Conservation (phyloP, 2,113 vertebrate genomes). For the Gambusia holbrooki region DNA sequence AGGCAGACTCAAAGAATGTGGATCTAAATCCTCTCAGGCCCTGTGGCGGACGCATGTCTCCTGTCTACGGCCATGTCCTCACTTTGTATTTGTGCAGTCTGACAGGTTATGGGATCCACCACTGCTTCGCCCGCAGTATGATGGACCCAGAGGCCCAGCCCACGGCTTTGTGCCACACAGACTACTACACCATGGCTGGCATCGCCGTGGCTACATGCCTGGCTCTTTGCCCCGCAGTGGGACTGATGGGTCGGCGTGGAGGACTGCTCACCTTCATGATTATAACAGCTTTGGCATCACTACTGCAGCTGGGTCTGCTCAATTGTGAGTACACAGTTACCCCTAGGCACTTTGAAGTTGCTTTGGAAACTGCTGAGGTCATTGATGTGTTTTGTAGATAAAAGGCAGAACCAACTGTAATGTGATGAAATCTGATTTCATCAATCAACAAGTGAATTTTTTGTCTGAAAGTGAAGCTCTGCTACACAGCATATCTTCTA, state of each 20-base stretch:
- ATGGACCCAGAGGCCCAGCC: constrained; percentile 89
- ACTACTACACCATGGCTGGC: constrained; percentile 93
- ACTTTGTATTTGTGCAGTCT: constrained; percentile 74
- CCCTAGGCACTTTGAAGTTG: background rate
- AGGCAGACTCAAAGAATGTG: constrained; percentile 11
- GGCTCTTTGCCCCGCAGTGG: constrained; percentile 89
- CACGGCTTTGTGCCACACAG: constrained; percentile 84
- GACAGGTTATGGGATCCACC: constrained; percentile 94
- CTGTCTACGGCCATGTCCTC: background rate
- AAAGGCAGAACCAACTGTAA: background rate
- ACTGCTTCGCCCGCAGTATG: constrained; percentile 97
- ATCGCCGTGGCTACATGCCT: constrained; percentile 92
- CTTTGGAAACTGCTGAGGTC: background rate
- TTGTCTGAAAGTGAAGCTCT: background rate
- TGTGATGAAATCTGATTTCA: background rate
- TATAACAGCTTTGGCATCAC: constrained; percentile 92
- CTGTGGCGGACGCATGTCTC: constrained; percentile 3
- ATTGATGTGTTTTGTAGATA: background rate
- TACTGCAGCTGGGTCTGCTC: constrained; percentile 93
- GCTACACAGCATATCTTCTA: background rate
- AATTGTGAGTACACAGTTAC: constrained; percentile 85
- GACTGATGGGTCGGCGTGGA: constrained; percentile 90
- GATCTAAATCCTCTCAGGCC: constrained; percentile 1
- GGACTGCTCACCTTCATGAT: constrained; percentile 97
- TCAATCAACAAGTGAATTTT: background rate